Evolutionary conservation across 2,797 vertebrate genomes (phyloP).

Genomic region (Picus viridis): DNA sequence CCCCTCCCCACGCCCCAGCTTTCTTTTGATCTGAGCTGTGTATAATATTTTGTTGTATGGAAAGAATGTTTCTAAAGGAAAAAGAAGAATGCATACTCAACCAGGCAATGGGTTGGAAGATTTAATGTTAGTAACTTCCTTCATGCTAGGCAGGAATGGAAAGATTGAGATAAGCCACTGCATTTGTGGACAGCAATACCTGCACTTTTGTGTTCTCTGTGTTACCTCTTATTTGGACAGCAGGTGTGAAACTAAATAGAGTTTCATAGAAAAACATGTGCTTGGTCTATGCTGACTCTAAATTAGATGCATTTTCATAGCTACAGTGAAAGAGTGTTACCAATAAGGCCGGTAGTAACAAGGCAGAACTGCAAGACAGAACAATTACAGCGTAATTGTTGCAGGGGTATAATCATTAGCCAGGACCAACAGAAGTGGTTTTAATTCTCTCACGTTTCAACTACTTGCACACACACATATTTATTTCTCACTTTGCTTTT

Average conservation of each 20-base stretch:
- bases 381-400: neutral
- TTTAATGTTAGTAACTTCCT: neutral
- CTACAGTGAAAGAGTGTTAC: neutral
- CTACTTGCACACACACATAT: neutral
- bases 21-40: neutral
- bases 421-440: neutral
- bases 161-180: neutral
- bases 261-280: neutral
- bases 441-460: neutral
- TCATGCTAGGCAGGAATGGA: neutral
- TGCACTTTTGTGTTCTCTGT: neutral
- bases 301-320: neutral
- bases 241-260: neutral
- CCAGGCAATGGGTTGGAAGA: neutral
- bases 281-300: neutral
- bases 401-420: neutral
- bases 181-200: rapidly evolving
- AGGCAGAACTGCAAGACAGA: neutral
- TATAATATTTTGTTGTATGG: neutral
- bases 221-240: neutral
- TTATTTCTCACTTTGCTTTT: neutral
- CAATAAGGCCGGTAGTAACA: neutral
- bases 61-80: neutral
- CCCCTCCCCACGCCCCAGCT: too few relatives aligned
- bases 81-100: neutral